Conservation (phyloP, 2,888 invertebrate species). For the Synanthedon andrenaeformis region DNA sequence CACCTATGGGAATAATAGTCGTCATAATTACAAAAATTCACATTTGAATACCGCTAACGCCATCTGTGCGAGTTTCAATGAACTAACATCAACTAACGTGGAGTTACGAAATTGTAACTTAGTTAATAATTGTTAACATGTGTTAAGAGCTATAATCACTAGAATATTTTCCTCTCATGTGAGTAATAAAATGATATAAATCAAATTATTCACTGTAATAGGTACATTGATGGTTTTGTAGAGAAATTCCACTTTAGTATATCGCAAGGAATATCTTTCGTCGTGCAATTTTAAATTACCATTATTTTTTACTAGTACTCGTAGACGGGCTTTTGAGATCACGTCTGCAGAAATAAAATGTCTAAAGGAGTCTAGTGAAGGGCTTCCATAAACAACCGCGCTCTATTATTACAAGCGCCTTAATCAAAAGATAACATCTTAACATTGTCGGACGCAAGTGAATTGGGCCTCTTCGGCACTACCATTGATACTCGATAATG, state of each 20-base stretch:
- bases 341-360: constrained; percentile 29
- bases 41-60: background rate
- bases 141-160: no score
- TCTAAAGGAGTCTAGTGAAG: constrained; percentile 24
- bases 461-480: constrained; percentile 27
- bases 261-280: no score
- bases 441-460: constrained; percentile 48
- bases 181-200: no score
- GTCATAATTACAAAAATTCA: background rate
- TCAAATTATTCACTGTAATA: no score
- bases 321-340: constrained; percentile 8
- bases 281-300: background rate
- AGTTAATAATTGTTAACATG: no score
- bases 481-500: constrained; percentile 19
- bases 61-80: background rate
- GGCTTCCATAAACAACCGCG: constrained; percentile 49
- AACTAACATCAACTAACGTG: background rate
- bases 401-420: constrained; percentile 60
- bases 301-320: background rate
- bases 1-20: no score
- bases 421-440: constrained; percentile 68
- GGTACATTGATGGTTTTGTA: no score
- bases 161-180: no score
- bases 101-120: background rate
- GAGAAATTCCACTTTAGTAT: no score